phyloP scores from a whole-genome alignment of 1,140 invertebrate genomes.

The Heterodera schachtii region DNA sequence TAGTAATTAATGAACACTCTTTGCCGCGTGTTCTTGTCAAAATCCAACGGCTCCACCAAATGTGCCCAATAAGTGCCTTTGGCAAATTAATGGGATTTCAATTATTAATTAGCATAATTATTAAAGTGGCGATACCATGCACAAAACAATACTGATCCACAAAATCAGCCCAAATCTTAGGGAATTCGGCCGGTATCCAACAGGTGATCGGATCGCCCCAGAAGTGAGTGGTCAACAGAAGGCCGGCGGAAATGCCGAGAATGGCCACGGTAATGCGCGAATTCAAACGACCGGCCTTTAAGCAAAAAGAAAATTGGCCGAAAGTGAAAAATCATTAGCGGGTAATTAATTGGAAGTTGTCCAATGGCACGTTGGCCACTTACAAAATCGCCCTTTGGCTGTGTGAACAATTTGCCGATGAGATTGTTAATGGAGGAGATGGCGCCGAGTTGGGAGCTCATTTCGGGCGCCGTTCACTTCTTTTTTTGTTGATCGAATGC shows the following conservation, averaged over 20 bases:
- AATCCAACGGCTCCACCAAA: constrained; percentile 55
- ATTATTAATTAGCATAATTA: not conserved
- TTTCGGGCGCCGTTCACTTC: not conserved
- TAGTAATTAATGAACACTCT: constrained; percentile 58
- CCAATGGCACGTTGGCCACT: constrained; percentile 33
- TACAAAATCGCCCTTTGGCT: constrained; percentile 65
- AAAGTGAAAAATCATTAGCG: constrained; percentile 4
- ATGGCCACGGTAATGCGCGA: constrained; percentile 59
- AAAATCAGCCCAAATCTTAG: constrained; percentile 59
- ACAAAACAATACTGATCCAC: constrained; percentile 66
- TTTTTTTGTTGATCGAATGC: not conserved
- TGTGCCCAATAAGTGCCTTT: constrained; percentile 61
- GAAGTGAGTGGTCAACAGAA: constrained; percentile 61
- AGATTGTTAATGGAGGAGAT: constrained; percentile 58
- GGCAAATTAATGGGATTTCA: not conserved
- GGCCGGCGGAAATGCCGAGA: constrained; percentile 54
- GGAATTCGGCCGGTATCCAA: constrained; percentile 65
- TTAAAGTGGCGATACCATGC: constrained; percentile 31
- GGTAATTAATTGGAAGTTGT: not conserved
- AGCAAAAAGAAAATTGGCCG: not conserved
- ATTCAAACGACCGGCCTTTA: constrained; percentile 63
- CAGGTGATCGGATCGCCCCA: constrained; percentile 65
- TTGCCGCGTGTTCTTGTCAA: constrained; percentile 51
- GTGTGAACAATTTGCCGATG: constrained; percentile 61
- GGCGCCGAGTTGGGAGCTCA: constrained; percentile 60